These are phyloP conservation scores for Morpho deidamia DNA, from an alignment of 2,888 invertebrate species.

Conservation along the genomic window DNA sequence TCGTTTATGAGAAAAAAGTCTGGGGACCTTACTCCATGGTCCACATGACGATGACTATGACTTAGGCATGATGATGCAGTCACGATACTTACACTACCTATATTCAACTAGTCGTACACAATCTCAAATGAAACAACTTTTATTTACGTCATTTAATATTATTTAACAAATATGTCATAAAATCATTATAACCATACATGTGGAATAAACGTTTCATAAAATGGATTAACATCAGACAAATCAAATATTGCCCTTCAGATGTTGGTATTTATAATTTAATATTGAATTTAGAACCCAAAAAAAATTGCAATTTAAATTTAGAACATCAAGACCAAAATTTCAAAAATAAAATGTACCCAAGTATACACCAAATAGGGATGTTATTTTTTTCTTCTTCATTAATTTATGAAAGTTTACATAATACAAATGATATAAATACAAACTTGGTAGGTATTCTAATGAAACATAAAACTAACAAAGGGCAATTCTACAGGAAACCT, in stretches of 20 bases:
- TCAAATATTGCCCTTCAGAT: conserved; percentile 1
- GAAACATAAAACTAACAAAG: background rate
- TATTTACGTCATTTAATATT: conserved; percentile 35
- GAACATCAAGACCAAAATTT: conserved; percentile 22
- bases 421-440: no score
- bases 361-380: background rate
- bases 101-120: no score
- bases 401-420: background rate
- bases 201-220: conserved; percentile 31
- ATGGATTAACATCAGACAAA: conserved; percentile 7
- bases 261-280: background rate
- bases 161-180: conserved; percentile 47
- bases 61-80: no score
- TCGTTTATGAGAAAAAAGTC: no score
- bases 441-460: background rate
- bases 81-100: no score
- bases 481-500: background rate
- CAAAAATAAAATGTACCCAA: background rate
- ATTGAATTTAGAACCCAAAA: conserved; percentile 15
- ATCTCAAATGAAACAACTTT: conserved; percentile 17
- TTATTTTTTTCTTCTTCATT: background rate
- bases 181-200: conserved; percentile 43
- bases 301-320: conserved; percentile 16
- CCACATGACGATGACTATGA: no score
- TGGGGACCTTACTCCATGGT: no score